Base-by-base conservation (phyloP, 2,113 vertebrate species). In the Oryzias melastigma region DNA sequence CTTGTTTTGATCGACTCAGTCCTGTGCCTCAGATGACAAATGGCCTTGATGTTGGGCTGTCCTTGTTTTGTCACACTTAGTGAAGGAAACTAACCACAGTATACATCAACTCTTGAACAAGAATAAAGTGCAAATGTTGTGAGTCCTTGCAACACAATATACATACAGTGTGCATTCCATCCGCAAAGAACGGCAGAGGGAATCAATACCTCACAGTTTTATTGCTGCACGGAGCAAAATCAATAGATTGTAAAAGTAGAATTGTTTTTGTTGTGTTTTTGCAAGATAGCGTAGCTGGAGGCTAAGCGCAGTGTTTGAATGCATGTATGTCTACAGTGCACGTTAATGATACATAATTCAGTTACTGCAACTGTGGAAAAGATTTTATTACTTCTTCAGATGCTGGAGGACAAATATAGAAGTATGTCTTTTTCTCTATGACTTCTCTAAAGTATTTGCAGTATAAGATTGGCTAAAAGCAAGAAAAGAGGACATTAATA, bases 171-270 rank as follows among this genome's bases (percentile, higher is more conserved):
- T 16, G 25, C 35, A 64, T 40, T 22, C 25, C 16, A 58, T 3
- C 15, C 46, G n/a, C 54, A 22, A 35, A 50, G 42, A 73, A 68
- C 68, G 42, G 19, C n/a, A 35, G 17, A 51, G 58, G 10, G 19
- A 45, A 77, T 84, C 82, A 65, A 86, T 88, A 68, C 49, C 49
- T 43, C 44, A 67, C 57, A 58, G 71, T 53, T 81, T 73, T 84
- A 80, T 71, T 78, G 66, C 80, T 75, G 71, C 66, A 81, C 54
- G 14, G 49, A 46, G 64, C 62, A 78, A 82, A 35, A 89, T 89
- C 82, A 83, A 86, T 89, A 80, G 29, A 58, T 27, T 52, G 62
- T 80, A 82, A 83, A 53, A 63, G 61, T 52, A 73, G 45, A 73
- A 77, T 77, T 67, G 73, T 73, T 82, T 84, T 66, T 62, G 45